Evolutionary conservation across 92 coral and sea anemone genomes (phyloP), one percentile per base, ranked within the genome.

Genomic region (Actinostola sp.): DNA sequence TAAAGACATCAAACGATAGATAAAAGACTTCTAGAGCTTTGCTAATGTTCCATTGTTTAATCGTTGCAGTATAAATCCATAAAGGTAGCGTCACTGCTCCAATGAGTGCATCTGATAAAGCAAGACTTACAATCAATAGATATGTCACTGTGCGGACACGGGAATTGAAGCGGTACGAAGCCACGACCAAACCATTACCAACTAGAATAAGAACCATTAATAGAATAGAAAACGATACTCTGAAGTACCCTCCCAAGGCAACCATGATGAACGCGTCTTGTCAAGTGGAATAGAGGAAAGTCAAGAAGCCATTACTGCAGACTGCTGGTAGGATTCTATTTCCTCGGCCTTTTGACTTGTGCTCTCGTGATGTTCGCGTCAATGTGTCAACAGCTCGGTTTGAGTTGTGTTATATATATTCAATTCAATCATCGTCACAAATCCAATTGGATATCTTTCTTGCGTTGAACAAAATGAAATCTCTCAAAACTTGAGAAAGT

Each of bases 1-100:
- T 90, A 69, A 93, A 91, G 45, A 91, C 79, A 63, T 93, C 98
- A 43, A 88, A 73, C 8, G 98, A 80, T n/a, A 93, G 84, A 67
- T 88, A 93, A 28, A 88, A 74, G 12, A 57, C 50, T 35, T 55
- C 53, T 24, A 89, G 57, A 23, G 50, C 72, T 32, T 50, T 65
- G 61, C 80, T 63, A 30, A 69, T 68, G 10, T 28, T 71, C 71
- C 77, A 89, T 78, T 63, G 70, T 67, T 27, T 61, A 59, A 43
- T 61, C 57, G 39, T 67, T 32, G 63, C 79, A 12, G 80, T 69
- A 68, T 93, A 89, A 8, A 82, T 62, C 98, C 98, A 93, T 7
- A 76, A 54, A 2, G 98, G 98, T 48, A 93, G 76, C 14, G 98
- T 88, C 0, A 93, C 63, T n/a, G 75, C 68, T 0, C 92, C 98